Evolutionary conservation across 2,888 invertebrate species (phyloP), one percentile per base, ranked within the genome.

Genomic region (Drosophila aldrichi): DNA sequence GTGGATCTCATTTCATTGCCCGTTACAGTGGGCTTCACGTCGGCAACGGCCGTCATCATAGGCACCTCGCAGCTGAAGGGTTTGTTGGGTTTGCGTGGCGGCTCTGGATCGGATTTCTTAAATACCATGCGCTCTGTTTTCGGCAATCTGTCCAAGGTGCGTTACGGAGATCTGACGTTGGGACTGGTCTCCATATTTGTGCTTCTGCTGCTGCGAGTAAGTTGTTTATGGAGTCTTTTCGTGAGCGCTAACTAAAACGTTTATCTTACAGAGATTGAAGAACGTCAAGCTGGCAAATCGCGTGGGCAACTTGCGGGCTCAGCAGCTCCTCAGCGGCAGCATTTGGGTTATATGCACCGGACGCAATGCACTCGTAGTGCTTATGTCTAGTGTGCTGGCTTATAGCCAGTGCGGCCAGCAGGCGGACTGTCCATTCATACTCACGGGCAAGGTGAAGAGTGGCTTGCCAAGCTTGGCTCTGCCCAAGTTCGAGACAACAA

Each of bases 1-100:
- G 96, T 97, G 77, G 97, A 97, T 92, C 97, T 98, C 90, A 97
- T 98, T 90, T 97, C 97, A 1, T 95, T 97, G 76, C 97, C 98
- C 0, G 97, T 97, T 9, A 97, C 97, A 0, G 96, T 97, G 16
- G 97, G 97, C 0, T 98, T 98, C 91, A 97, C 98, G 1, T 97
- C 97, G 8, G 98, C 97, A 0, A 97, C 97, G 0, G 97, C 98
- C 40, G 96, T 98, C 44, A 97, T 97, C 73, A 98, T 98, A 67
- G 97, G 96, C 5, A 95, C 96, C 18, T 97, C 97, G 0, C 98
- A 98, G 92, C 92, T 97, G 2, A 97, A 97, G 91, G 94, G 95
- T 49, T 92, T 96, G 22, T 92, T 97, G 36, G 97, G 97, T 0
- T 90, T 97, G 22, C 94, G 95, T 79, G 96, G 97, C 73, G 94